These are phyloP conservation scores for Uria lomvia DNA, from an alignment of 2,113 vertebrate genomes.

Conservation along the genomic window DNA sequence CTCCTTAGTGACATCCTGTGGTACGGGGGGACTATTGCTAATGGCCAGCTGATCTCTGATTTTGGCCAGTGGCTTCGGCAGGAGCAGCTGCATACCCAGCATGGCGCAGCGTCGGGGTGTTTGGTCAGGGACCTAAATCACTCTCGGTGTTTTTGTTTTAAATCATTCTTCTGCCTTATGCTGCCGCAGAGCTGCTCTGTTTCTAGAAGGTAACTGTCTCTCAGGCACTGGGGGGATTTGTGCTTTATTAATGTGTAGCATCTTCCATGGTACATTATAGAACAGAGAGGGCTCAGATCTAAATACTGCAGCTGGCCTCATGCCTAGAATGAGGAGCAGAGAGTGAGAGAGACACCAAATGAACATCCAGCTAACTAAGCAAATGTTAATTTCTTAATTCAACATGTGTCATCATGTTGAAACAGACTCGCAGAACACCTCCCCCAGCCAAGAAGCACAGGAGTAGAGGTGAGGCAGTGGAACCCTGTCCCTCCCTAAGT, in stretches of 20 bases:
- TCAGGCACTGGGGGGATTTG: not conserved
- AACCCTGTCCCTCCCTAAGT: not conserved
- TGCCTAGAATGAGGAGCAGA: not conserved
- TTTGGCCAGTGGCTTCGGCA: fast-evolving
- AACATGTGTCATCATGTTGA: not conserved
- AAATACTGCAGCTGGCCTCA: not conserved
- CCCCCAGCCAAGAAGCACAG: not conserved
- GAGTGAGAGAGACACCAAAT: not conserved
- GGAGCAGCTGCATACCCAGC: not conserved
- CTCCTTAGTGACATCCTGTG: conserved; percentile 54
- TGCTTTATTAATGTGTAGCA: not conserved
- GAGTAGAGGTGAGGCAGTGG: not conserved
- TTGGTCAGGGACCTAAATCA: not conserved
- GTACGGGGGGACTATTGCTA: not conserved
- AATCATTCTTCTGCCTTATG: not conserved
- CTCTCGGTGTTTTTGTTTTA: fast-evolving
- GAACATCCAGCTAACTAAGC: not conserved
- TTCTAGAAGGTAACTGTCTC: not conserved
- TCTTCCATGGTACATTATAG: not conserved
- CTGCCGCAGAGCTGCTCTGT: not conserved
- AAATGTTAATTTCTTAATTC: not conserved
- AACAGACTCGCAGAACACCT: not conserved
- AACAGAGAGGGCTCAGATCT: not conserved
- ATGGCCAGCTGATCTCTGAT: not conserved
- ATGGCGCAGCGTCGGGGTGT: fast-evolving